Percentiles rank a stretch among this genome's conserved stretches.
Evolutionary conservation across 1,140 invertebrate genomes (phyloP).

Genomic region (Meloidogyne hapla): DNA sequence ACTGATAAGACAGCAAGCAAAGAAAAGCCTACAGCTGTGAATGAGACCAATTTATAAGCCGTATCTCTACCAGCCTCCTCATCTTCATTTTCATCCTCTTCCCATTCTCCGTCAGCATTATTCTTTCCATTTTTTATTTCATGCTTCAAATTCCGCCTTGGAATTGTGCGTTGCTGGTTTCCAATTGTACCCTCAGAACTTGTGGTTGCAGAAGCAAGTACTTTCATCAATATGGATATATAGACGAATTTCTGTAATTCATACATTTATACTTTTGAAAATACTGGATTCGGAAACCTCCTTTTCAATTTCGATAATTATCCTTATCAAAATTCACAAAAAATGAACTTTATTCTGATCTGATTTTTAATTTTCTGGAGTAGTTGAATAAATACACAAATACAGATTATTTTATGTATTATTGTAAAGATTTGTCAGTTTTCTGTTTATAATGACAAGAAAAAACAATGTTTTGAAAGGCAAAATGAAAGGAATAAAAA

Average conservation of each 20-base stretch:
- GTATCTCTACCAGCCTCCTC: conserved; percentile 49
- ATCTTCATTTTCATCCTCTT: conserved; percentile 4
- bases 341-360: too few species aligned
- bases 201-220: neutral
- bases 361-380: too few species aligned
- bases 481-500: neutral
- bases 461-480: too few species aligned
- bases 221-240: neutral
- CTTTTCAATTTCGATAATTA: too few species aligned
- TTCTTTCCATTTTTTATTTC: neutral
- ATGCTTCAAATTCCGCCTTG: neutral
- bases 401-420: too few species aligned
- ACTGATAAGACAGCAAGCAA: conserved; percentile 57
- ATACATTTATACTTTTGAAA: too few species aligned
- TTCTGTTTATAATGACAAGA: too few species aligned
- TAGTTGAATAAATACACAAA: too few species aligned
- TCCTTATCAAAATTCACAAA: too few species aligned
- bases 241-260: too few species aligned
- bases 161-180: neutral
- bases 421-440: too few species aligned
- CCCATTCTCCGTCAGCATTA: neutral
- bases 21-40: conserved; percentile 61
- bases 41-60: conserved; percentile 62
- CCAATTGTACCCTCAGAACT: neutral
- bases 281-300: too few species aligned